Percentiles rank a stretch among this genome's conserved stretches.
Evolutionary conservation across 2,888 invertebrate genomes (phyloP).

Genomic region (Idaea straminata): DNA sequence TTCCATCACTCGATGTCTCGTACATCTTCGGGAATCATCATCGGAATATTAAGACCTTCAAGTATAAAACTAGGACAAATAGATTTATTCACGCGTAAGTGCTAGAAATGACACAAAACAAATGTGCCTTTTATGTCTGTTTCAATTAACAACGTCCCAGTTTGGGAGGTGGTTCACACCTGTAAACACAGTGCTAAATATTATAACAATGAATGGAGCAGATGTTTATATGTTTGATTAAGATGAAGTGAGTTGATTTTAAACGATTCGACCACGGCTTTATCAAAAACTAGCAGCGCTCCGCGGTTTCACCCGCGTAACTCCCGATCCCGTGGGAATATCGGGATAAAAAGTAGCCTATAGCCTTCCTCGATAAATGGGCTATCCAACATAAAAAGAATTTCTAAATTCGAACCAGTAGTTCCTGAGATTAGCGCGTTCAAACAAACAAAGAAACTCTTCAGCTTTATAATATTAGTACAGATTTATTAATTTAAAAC

Average conservation of each 20-base stretch:
- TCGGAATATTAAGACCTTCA: constrained; percentile 17
- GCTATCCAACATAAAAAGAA: no score
- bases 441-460: no score
- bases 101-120: constrained; percentile 19
- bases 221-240: constrained; percentile 6
- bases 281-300: no score
- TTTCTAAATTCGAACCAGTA: no score
- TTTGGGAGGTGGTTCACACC: constrained; percentile 39
- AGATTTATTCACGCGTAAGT: constrained; percentile 13
- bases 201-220: not conserved
- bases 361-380: no score
- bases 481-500: no score
- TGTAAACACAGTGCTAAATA: constrained; percentile 43
- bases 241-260: not conserved
- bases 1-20: constrained; percentile 31
- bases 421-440: no score
- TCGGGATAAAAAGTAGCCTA: no score
- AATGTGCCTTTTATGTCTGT: constrained; percentile 11
- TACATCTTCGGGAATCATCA: constrained; percentile 12
- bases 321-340: no score
- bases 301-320: no score
- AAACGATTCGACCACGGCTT: not conserved
- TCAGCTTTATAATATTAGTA: no score
- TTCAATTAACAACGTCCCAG: constrained; percentile 17
- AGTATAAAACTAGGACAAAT: constrained; percentile 15